Conservation (phyloP, 2,113 vertebrate genomes). For the Montifringilla adamsi region DNA sequence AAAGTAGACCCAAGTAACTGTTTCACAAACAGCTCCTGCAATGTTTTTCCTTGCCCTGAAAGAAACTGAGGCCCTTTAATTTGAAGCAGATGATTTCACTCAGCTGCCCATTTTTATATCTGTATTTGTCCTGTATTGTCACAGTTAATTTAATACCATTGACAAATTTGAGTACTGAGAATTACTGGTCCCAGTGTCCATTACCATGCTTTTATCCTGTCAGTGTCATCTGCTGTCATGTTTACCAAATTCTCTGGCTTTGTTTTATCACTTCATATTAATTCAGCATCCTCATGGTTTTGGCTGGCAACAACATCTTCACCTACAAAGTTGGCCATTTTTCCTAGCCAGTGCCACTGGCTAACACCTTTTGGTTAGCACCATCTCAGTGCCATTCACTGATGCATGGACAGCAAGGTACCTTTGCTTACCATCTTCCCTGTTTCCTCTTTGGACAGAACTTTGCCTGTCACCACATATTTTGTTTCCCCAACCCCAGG, state of each 20-base stretch:
- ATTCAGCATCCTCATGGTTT: background rate
- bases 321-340: background rate
- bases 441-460: background rate
- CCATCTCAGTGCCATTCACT: background rate
- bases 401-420: background rate
- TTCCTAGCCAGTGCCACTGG: background rate
- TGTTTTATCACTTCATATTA: background rate
- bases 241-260: background rate
- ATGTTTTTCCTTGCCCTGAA: background rate
- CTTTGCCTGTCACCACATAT: background rate
- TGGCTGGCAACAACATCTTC: background rate
- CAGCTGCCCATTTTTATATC: background rate
- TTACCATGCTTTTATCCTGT: background rate
- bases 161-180: background rate
- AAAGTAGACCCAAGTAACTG: background rate
- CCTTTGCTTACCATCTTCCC: background rate
- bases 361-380: background rate
- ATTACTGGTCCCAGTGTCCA: background rate
- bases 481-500: background rate
- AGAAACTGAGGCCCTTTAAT: background rate
- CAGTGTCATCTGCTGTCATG: background rate
- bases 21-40: background rate
- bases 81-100: background rate
- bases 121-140: background rate
- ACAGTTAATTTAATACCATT: background rate